Conservation (phyloP, 1,140 invertebrate species). For the Mylabris phalerata region DNA sequence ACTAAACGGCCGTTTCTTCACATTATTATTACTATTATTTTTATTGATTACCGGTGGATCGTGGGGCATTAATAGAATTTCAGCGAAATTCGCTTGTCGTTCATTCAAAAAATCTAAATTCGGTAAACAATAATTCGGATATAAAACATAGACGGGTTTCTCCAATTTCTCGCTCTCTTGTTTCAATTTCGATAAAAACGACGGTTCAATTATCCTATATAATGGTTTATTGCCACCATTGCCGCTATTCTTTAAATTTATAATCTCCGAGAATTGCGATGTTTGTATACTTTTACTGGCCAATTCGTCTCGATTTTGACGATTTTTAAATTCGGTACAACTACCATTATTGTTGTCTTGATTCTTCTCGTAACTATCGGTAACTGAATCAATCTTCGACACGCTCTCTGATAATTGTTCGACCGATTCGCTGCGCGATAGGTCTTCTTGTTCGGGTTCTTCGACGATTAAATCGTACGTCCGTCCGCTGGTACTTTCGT, state of each 20-base stretch:
- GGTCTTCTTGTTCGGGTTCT: slow-evolving; percentile 42
- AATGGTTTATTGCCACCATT: slow-evolving; percentile 27
- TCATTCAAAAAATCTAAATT: slow-evolving; percentile 77
- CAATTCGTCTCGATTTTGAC: slow-evolving; percentile 33
- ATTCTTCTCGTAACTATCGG: slow-evolving; percentile 33
- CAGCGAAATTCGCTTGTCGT: slow-evolving; percentile 51
- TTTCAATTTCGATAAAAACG: slow-evolving; percentile 58
- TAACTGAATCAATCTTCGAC: slow-evolving; percentile 37
- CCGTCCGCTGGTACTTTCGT: slow-evolving; percentile 24
- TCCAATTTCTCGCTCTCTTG: slow-evolving; percentile 54
- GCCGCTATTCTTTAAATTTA: slow-evolving; percentile 29
- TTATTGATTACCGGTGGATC: slow-evolving; percentile 36
- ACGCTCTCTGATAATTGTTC: slow-evolving; percentile 46
- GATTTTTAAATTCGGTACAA: not conserved
- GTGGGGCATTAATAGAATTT: slow-evolving; percentile 43
- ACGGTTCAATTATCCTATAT: slow-evolving; percentile 55
- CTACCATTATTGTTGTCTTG: slow-evolving; percentile 45
- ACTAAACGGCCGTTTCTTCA: slow-evolving; percentile 62
- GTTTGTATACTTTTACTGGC: slow-evolving; percentile 56
- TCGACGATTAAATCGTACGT: slow-evolving; percentile 43
- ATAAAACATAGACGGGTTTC: slow-evolving; percentile 79
- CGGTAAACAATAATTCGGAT: slow-evolving; percentile 86
- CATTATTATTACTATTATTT: not conserved
- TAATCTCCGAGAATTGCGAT: slow-evolving; percentile 44
- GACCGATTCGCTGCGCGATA: slow-evolving; percentile 41